A percentile compares a stretch with the other conserved stretches of the same genome.
phyloP scores from a whole-genome alignment of 2,888 invertebrate genomes.

The Lepeophtheirus nordmannii region DNA sequence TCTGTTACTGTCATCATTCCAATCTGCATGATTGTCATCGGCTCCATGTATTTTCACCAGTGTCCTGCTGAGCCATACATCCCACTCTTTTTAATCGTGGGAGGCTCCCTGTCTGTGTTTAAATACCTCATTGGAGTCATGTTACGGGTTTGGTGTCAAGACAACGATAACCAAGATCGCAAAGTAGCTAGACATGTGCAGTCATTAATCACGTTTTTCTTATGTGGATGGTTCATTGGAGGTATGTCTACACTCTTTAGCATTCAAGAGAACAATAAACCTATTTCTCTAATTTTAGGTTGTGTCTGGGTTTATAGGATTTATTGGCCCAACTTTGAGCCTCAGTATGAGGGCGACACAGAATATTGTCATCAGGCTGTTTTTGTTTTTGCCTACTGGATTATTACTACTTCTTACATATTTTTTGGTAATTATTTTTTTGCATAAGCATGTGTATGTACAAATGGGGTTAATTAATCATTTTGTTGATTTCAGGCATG shows the following conservation, averaged over 20 bases:
- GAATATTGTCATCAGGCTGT: conserved; percentile 16
- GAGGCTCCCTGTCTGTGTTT: conserved; percentile 21
- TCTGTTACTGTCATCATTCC: conserved; percentile 20
- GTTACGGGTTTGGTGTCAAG: conserved; percentile 9
- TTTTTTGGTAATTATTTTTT: background rate
- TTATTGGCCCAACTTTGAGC: conserved; percentile 15
- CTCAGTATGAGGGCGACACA: background rate
- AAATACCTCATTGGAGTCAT: conserved; percentile 23
- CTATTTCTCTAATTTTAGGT: background rate
- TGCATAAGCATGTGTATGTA: background rate
- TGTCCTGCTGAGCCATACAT: conserved; percentile 24
- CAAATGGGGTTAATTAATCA: background rate
- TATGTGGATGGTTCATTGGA: conserved; percentile 23
- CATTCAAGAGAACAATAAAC: background rate
- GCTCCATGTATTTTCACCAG: conserved; percentile 13
- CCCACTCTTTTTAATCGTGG: conserved; percentile 22
- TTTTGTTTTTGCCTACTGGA: conserved; percentile 20
- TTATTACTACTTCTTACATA: conserved; percentile 21
- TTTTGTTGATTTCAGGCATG: conserved; percentile 2
- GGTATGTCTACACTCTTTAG: background rate
- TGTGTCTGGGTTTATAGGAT: conserved; percentile 23
- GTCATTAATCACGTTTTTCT: conserved; percentile 18
- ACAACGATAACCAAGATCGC: background rate
- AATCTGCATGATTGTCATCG: conserved; percentile 22
- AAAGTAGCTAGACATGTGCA: conserved; percentile 9